phyloP scores from a whole-genome alignment of 2,888 invertebrate genomes.

The Watsonalla cultraria region DNA sequence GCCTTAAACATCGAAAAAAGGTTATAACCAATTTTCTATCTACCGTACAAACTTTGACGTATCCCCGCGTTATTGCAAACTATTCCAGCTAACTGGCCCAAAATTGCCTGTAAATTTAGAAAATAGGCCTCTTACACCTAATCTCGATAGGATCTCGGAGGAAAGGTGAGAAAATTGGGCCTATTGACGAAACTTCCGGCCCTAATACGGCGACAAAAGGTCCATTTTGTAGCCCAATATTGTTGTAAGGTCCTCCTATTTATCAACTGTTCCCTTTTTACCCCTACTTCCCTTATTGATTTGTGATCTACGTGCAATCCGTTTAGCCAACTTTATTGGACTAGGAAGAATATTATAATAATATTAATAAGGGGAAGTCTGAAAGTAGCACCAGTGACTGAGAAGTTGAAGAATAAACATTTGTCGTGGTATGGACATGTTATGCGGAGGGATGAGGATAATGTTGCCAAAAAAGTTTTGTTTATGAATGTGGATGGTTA shows the following conservation, averaged over 20 bases:
- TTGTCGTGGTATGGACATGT: no score
- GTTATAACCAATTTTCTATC: no score
- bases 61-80: slow-evolving; percentile 7
- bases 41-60: no score
- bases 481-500: no score
- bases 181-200: slow-evolving; percentile 39
- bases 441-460: no score
- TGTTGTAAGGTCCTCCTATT: slow-evolving; percentile 46
- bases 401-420: no score
- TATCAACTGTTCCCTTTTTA: slow-evolving; percentile 46
- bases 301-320: slow-evolving; percentile 22
- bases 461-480: no score
- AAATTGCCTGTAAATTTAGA: slow-evolving; percentile 37
- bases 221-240: slow-evolving; percentile 55
- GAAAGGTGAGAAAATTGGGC: slow-evolving; percentile 42
- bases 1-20: no score
- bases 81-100: slow-evolving; percentile 24
- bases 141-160: slow-evolving; percentile 28
- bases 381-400: no score
- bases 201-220: slow-evolving; percentile 50
- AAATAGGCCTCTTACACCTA: slow-evolving; percentile 44
- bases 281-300: slow-evolving; percentile 30
- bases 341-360: not conserved
- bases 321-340: slow-evolving; percentile 16
- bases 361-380: no score